Percentiles rank a stretch among this genome's conserved stretches.
Evolutionary conservation across 2,797 vertebrate species (phyloP).

Genomic region (Lepus townsendii): DNA sequence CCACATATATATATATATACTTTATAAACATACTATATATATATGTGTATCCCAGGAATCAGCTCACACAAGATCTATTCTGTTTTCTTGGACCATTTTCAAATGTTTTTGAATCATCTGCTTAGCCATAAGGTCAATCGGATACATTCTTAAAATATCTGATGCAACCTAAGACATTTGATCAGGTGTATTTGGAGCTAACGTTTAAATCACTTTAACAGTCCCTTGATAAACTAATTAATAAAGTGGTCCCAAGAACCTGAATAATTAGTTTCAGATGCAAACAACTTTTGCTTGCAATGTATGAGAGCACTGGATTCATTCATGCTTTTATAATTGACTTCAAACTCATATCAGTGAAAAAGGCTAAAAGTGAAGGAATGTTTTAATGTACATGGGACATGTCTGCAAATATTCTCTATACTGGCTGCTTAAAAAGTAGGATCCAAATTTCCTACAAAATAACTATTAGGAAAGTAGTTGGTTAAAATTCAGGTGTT

Average conservation of each 20-base stretch:
- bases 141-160: slow-evolving; percentile 60
- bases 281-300: slow-evolving; percentile 39
- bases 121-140: slow-evolving; percentile 66
- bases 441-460: background rate
- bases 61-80: slow-evolving; percentile 15
- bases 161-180: slow-evolving; percentile 43
- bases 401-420: slow-evolving; percentile 34
- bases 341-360: slow-evolving; percentile 55
- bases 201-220: slow-evolving; percentile 69
- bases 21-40: no score
- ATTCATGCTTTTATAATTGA: slow-evolving; percentile 66
- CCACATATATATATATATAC: no score
- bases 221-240: slow-evolving; percentile 59
- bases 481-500: slow-evolving; percentile 42
- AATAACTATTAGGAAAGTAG: background rate
- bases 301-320: slow-evolving; percentile 55
- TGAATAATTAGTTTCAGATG: slow-evolving; percentile 71
- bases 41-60: background rate
- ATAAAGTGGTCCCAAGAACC: slow-evolving; percentile 57
- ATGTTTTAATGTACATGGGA: background rate
- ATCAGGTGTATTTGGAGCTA: slow-evolving; percentile 59
- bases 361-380: slow-evolving; percentile 17
- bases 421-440: slow-evolving; percentile 24
- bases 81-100: slow-evolving; percentile 57
- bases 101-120: slow-evolving; percentile 65